These are phyloP conservation scores for Sorex maritimensis DNA, from an alignment of 2,797 vertebrate genomes.

Conservation along the genomic window DNA sequence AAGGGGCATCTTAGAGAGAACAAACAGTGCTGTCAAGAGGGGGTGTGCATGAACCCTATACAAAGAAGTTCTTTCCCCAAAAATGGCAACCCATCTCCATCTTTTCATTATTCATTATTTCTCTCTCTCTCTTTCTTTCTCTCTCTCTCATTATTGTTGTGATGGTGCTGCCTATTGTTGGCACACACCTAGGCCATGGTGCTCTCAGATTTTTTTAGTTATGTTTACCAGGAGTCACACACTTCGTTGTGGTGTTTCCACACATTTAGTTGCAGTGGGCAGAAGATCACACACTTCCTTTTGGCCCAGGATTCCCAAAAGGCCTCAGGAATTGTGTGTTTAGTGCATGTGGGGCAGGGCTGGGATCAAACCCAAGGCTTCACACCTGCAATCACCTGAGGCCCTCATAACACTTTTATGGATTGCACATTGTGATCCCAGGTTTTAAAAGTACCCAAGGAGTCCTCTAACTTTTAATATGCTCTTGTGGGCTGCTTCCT, in stretches of 20 bases:
- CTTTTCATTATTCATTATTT: background rate
- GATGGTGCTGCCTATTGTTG: too few relatives aligned
- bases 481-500: conserved; percentile 19
- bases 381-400: too few relatives aligned
- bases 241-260: too few relatives aligned
- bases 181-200: too few relatives aligned
- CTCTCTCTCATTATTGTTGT: background rate
- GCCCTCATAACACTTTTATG: conserved; percentile 43
- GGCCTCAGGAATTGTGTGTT: too few relatives aligned
- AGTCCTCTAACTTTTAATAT: conserved; percentile 32
- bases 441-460: conserved; percentile 66
- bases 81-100: background rate
- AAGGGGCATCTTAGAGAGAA: background rate
- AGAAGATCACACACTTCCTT: too few relatives aligned
- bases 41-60: background rate
- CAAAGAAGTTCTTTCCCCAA: background rate
- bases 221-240: too few relatives aligned
- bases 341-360: too few relatives aligned
- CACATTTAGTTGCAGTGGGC: too few relatives aligned
- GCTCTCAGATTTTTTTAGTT: too few relatives aligned
- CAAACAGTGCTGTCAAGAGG: background rate
- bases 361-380: too few relatives aligned
- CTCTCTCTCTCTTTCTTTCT: background rate
- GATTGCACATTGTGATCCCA: conserved; percentile 58
- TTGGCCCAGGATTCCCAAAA: too few relatives aligned